Conservation (phyloP, 2,888 invertebrate species). For the Dolomedes plantarius region DNA sequence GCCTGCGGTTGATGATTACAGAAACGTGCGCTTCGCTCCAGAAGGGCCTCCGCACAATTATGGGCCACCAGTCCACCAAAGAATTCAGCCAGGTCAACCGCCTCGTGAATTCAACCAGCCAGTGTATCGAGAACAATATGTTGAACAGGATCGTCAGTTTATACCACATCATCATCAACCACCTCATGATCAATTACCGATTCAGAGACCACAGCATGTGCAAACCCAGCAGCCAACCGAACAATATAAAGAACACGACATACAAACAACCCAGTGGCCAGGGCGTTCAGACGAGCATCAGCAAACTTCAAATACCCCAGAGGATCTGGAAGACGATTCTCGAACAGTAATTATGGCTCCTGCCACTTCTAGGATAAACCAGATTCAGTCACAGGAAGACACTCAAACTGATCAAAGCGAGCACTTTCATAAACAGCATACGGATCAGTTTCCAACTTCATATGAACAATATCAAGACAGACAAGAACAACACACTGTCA, state of each 20-base stretch:
- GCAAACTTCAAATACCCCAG: not conserved
- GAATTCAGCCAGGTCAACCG: constrained; percentile 28
- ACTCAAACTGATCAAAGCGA: not conserved
- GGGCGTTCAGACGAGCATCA: not conserved
- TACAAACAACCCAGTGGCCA: not conserved
- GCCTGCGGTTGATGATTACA: constrained; percentile 23
- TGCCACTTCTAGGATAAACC: not conserved
- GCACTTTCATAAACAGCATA: not conserved
- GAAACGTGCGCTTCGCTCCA: constrained; percentile 27
- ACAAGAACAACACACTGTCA: not conserved
- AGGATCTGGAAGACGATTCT: constrained; percentile 31
- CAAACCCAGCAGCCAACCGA: constrained; percentile 11
- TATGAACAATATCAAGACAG: not conserved
- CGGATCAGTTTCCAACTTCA: constrained; percentile 1
- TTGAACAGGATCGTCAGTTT: constrained; percentile 31
- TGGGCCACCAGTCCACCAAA: not conserved
- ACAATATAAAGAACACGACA: constrained; percentile 6
- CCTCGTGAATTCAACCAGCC: constrained; percentile 31
- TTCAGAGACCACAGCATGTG: not conserved
- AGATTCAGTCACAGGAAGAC: not conserved
- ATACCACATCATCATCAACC: constrained; percentile 7
- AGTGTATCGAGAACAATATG: constrained; percentile 38
- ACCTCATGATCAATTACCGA: not conserved
- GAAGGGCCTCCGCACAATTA: constrained; percentile 10
- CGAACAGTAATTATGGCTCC: constrained; percentile 49